Conservation (phyloP, 2,797 vertebrate species). For the Allobates femoralis region DNA sequence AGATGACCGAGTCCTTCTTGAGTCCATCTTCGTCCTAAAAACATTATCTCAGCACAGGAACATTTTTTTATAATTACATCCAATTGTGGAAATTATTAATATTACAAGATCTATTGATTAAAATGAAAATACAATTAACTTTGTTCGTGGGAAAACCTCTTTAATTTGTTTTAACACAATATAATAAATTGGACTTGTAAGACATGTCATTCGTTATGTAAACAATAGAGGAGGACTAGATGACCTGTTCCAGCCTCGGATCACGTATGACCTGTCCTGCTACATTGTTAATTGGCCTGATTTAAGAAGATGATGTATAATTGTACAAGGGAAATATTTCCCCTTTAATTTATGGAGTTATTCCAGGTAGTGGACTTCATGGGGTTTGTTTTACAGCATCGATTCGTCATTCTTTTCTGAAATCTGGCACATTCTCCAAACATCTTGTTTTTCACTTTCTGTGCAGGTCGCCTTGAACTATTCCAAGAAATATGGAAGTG, state of each 20-base stretch:
- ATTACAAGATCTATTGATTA: too few species aligned
- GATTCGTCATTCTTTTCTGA: background rate
- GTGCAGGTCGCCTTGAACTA: conserved; percentile 88
- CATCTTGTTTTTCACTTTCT: conserved; percentile 51
- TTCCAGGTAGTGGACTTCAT: background rate
- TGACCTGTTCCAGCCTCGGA: background rate
- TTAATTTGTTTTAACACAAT: background rate
- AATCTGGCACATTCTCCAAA: background rate
- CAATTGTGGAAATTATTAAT: too few species aligned
- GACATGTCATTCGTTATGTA: background rate
- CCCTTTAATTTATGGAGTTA: background rate
- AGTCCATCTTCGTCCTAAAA: too few species aligned
- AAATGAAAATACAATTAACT: too few species aligned
- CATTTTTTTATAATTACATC: too few species aligned
- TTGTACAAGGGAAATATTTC: background rate
- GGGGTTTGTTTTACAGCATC: background rate
- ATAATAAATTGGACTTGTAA: background rate
- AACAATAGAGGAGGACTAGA: background rate
- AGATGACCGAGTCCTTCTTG: too few species aligned
- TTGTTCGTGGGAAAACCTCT: background rate
- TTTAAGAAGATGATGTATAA: background rate
- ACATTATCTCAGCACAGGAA: too few species aligned
- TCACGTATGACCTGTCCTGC: background rate
- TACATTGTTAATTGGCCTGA: background rate
- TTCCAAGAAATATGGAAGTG: conserved; percentile 83